Conservation (phyloP, 2,113 vertebrate species). For the Baryphthengus martii region DNA sequence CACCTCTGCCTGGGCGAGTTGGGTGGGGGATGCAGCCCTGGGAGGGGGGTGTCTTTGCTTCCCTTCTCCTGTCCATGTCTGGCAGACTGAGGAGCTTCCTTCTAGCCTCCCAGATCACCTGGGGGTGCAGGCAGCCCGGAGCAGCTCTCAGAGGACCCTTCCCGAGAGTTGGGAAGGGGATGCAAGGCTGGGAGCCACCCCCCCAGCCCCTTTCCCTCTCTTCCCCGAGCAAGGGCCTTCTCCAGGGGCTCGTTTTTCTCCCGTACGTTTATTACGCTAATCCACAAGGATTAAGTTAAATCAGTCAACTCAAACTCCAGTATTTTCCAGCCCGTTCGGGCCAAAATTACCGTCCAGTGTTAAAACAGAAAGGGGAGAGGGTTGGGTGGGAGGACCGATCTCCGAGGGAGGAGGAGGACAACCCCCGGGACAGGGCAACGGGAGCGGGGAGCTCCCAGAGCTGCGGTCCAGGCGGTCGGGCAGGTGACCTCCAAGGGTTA, state of each 20-base stretch:
- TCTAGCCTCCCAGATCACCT: not conserved
- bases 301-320: conserved; percentile 11
- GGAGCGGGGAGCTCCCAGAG: not conserved
- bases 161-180: not conserved
- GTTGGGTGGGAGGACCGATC: not conserved
- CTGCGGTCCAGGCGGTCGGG: accelerated
- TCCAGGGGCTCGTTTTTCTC: not conserved
- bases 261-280: conserved; percentile 71
- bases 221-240: not conserved
- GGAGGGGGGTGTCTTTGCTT: too few relatives aligned
- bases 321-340: conserved; percentile 21
- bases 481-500: conserved; percentile 1
- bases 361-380: conserved; percentile 2
- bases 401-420: not conserved
- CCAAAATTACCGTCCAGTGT: conserved; percentile 56
- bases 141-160: not conserved
- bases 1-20: not conserved
- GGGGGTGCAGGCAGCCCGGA: not conserved
- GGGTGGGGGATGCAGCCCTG: not conserved
- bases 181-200: not conserved
- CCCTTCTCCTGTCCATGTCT: accelerated
- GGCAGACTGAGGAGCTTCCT: not conserved
- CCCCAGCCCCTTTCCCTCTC: not conserved
- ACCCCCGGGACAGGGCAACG: too few relatives aligned
- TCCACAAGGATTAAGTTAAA: conserved; percentile 74